Evolutionary conservation across 1,140 invertebrate genomes (phyloP), one percentile per base, ranked within the genome.

Genomic region (Arion vulgaris): DNA sequence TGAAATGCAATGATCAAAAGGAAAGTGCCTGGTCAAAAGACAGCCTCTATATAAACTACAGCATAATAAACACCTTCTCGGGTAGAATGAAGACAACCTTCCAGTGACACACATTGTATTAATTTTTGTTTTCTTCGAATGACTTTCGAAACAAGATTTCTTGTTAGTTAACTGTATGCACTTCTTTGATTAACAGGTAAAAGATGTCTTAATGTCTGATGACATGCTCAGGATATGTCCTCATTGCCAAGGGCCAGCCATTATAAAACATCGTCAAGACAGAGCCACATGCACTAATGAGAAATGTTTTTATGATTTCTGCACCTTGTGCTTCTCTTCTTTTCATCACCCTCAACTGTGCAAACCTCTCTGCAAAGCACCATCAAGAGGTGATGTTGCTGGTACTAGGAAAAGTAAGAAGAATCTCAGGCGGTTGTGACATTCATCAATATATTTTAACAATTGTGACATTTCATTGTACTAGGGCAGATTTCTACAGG

Each of bases 321-420:
- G 78, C 62, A 71, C 41, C 0, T 66, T 41, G 1, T 80, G 62
- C 49, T 69, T 80, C 36, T n/a, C 62, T 0, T 19, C 38, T 9
- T 69, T 69, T 15, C 78, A 69, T 51, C 62, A 68, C 39, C 41
- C 62, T 1, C 15, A n/a, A 19, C 78, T 0, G 7, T 80, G 39
- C 34, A 49, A 69, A 17, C 62, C 78, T 71, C 39, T 80, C 23
- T 80, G 62, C 66, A 68, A 32, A 68, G 34, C 66, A 41, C 26
- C 49, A 15, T 80, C 78, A 15, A 69, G 23, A 41, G 62, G 26
- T n/a, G 62, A 39, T 71, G 38, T 80, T n/a, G 62, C 78, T 68
- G 62, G 62, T 26, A 69, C 78, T 41, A 75, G 28, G 34, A 75
- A 75, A 36, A 75, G 73, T 51, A 75, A 75, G 41, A 75, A 75